A percentile compares a stretch with the other conserved stretches of the same genome.
phyloP scores from a whole-genome alignment of 2,888 invertebrate genomes.

The Bembecia ichneumoniformis region DNA sequence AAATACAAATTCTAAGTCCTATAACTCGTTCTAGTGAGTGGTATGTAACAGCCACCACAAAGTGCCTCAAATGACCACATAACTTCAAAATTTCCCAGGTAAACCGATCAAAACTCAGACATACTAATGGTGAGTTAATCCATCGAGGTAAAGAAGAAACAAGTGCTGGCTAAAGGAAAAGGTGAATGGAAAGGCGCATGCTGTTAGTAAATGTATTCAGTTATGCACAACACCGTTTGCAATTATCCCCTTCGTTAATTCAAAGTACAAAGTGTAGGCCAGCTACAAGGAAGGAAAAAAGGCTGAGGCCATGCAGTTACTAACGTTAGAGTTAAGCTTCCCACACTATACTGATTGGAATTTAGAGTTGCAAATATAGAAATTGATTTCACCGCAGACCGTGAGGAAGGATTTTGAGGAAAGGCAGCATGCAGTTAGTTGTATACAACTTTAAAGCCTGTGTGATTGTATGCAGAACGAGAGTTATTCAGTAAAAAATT shows the following conservation, averaged over 20 bases:
- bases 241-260: constrained; percentile 1
- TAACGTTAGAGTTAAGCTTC: constrained; percentile 29
- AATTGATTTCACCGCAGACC: constrained; percentile 32
- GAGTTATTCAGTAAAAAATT: too few species aligned
- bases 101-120: too few species aligned
- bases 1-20: too few species aligned
- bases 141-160: too few species aligned
- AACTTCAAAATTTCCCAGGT: too few species aligned
- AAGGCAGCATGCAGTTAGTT: constrained; percentile 49
- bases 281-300: constrained; percentile 24
- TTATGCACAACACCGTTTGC: constrained; percentile 4
- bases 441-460: constrained; percentile 26
- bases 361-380: constrained; percentile 1
- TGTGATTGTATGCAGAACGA: constrained; percentile 7
- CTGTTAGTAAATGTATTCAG: constrained; percentile 26
- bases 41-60: too few species aligned
- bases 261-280: constrained; percentile 14
- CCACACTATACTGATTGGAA: constrained; percentile 15
- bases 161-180: constrained; percentile 34
- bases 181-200: constrained; percentile 47
- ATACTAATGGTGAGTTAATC: too few species aligned
- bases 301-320: constrained; percentile 47
- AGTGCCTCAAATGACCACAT: too few species aligned
- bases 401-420: constrained; percentile 39
- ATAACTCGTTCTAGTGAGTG: too few species aligned